Conservation (phyloP, 2,113 vertebrate species). For the Neogale vison region DNA sequence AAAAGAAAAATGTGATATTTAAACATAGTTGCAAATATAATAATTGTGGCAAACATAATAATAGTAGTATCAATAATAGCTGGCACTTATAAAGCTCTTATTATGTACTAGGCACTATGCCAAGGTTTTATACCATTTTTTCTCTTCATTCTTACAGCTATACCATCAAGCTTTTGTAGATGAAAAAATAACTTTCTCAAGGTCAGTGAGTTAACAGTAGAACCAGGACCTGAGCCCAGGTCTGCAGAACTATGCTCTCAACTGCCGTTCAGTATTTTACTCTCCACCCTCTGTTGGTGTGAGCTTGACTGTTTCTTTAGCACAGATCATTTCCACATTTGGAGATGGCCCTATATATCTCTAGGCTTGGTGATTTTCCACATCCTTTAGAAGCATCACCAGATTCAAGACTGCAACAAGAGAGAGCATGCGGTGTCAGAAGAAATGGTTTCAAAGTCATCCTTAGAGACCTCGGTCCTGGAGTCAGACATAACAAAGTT, state of each 20-base stretch:
- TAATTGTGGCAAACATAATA: background rate
- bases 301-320: background rate
- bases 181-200: background rate
- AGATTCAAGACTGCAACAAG: background rate
- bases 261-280: background rate
- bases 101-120: background rate
- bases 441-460: background rate
- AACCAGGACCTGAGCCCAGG: background rate
- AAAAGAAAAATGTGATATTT: background rate
- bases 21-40: background rate
- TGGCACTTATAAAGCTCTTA: background rate
- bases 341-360: accelerated
- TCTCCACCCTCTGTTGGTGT: accelerated
- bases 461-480: background rate
- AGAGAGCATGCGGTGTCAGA: background rate
- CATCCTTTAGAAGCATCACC: background rate
- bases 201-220: background rate
- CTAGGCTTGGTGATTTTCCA: background rate
- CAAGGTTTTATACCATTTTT: background rate
- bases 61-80: background rate
- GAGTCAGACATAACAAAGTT: background rate
- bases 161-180: background rate
- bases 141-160: background rate
- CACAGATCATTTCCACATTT: conserved; percentile 3
- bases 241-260: background rate